phyloP scores from a whole-genome alignment of 64 coral and sea anemone species.

The Trachythela sp. region DNA sequence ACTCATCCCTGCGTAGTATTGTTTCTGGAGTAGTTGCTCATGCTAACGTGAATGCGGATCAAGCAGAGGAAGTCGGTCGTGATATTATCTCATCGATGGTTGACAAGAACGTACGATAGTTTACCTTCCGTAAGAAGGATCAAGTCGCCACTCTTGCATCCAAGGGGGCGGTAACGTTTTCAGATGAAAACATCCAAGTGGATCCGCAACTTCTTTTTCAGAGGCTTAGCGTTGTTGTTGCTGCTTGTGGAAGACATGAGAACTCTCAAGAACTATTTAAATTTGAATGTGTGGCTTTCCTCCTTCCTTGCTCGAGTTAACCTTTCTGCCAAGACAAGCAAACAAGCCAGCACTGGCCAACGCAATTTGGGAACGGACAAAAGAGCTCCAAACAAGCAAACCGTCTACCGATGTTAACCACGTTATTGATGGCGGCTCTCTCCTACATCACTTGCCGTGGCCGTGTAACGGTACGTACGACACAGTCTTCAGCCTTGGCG shows the following conservation, averaged over 20 bases:
- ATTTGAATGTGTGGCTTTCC: conserved; percentile 65
- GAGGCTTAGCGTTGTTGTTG: conserved; percentile 49
- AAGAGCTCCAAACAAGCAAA: background rate
- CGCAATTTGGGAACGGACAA: conserved; percentile 8
- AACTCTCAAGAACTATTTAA: conserved; percentile 44
- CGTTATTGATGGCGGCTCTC: conserved; percentile 63
- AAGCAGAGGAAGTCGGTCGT: conserved; percentile 35
- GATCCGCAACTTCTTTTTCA: conserved; percentile 69
- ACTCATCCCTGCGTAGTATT: conserved; percentile 46
- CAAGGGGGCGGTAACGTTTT: conserved; percentile 31
- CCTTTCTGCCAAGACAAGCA: conserved; percentile 36
- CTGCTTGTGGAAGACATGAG: conserved; percentile 29
- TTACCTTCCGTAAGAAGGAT: conserved; percentile 48
- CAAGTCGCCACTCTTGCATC: conserved; percentile 49
- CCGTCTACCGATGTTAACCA: conserved; percentile 31
- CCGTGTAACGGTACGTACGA: conserved; percentile 49
- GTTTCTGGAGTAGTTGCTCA: conserved; percentile 59
- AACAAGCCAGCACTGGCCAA: conserved; percentile 70
- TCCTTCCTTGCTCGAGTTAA: conserved; percentile 48
- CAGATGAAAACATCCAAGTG: conserved; percentile 48
- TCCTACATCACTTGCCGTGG: conserved; percentile 56
- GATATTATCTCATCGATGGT: conserved; percentile 55
- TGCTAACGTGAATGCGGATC: conserved; percentile 51
- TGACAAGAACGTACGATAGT: conserved; percentile 24
- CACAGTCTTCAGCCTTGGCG: conserved; percentile 49